Base-by-base conservation (phyloP, 2,888 invertebrate species). In the Rosalia funebris region DNA sequence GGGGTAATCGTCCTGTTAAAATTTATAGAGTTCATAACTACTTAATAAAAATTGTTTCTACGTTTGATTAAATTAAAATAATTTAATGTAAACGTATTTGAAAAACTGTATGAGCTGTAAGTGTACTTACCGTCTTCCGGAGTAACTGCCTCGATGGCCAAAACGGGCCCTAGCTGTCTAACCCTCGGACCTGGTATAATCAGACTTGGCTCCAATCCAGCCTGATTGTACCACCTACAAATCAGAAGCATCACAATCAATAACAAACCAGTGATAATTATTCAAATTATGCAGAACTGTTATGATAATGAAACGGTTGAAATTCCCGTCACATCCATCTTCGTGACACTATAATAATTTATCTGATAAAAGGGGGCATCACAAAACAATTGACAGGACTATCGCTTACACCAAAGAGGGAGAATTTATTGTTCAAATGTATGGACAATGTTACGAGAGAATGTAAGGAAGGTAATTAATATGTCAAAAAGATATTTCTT, bases 71-170 rank as follows among this genome's bases (percentile, higher is more conserved):
- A n/a, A n/a, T n/a, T n/a, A n/a, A n/a, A n/a, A n/a, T n/a, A n/a
- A n/a, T n/a, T n/a, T n/a, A n/a, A n/a, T n/a, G n/a, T n/a, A n/a
- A n/a, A n/a, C n/a, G n/a, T n/a, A n/a, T n/a, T n/a, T n/a, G n/a
- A n/a, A n/a, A n/a, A n/a, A n/a, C n/a, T n/a, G n/a, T n/a, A n/a
- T n/a, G n/a, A n/a, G n/a, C n/a, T n/a, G n/a, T n/a, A n/a, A n/a
- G n/a, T n/a, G n/a, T n/a, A 69, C 71, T 71, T 61, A 76, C 77
- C 81, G 77, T 90, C 90, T 74, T 89, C 89, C 11, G 86, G 82
- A 1, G 89, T 89, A 9, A 89, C 89, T 3, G 89, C 88, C 79
- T 90, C 90, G 60, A 90, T 87, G 5, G 89, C 89, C 44, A 90
- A 76, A 17, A 90, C 88, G 0, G 90, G 88, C 0, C 90, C 90